These are phyloP conservation scores for Nettapus auritus DNA, from an alignment of 2,113 vertebrate species.

Conservation along the genomic window DNA sequence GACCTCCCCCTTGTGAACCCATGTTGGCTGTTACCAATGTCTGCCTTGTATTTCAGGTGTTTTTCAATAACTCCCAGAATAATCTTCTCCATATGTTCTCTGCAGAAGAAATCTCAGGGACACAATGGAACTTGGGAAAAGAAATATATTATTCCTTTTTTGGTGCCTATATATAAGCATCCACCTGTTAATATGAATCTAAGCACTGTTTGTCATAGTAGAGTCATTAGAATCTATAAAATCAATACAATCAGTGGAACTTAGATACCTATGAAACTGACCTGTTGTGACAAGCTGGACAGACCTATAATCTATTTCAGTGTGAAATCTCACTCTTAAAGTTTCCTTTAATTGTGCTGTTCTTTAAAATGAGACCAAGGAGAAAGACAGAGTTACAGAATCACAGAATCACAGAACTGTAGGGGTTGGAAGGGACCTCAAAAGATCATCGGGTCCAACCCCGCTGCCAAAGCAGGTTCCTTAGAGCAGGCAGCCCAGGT, in stretches of 20 bases:
- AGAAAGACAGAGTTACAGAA: not conserved
- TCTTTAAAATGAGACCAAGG: not conserved
- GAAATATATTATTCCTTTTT: not conserved
- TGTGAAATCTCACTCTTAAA: not conserved
- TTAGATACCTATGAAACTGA: not conserved
- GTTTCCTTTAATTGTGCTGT: not conserved
- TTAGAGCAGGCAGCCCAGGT: too few relatives aligned
- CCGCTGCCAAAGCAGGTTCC: too few relatives aligned
- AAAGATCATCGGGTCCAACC: too few relatives aligned
- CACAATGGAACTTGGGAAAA: accelerated
- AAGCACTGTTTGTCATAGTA: not conserved
- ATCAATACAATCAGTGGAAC: not conserved
- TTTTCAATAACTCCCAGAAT: too few relatives aligned
- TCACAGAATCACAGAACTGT: too few relatives aligned
- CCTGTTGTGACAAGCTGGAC: not conserved
- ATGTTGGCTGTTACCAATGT: too few relatives aligned
- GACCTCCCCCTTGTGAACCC: too few relatives aligned
- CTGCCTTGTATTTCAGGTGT: too few relatives aligned
- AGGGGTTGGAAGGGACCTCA: too few relatives aligned
- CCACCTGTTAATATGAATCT: not conserved
- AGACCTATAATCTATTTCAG: not conserved
- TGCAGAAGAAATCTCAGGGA: not conserved
- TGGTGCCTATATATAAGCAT: not conserved
- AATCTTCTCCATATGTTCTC: not conserved
- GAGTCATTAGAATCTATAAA: not conserved